Base-by-base conservation (phyloP, 2,888 invertebrate species). In the Chrysina gloriosa region DNA sequence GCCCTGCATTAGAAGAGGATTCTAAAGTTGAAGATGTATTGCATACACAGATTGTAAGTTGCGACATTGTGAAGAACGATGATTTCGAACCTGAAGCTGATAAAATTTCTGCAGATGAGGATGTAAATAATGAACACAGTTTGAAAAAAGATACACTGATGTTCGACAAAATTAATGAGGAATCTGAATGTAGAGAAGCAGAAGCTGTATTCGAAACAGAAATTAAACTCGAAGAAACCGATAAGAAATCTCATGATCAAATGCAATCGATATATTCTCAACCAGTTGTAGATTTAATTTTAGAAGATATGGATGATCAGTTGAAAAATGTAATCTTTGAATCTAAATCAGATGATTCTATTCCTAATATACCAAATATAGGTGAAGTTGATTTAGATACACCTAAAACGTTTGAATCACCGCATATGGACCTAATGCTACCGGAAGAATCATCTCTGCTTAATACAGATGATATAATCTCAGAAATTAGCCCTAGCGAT, bases 301-400 rank as follows among this genome's bases (percentile, higher is more conserved):
- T 61, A 3, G 56, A 56, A 42, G 58, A 42, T 42, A 61, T 61
- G 58, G 58, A 61, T 27, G 58, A 61, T 16, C 58, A 61, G 19
- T 42, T 61, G 16, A 61, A 61, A 61, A 29, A 52, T 52, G 52
- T 52, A 16, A 61, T 61, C 19, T 63, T 63, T 11, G 63, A 63
- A 4, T 48, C 63, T 19, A 63, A 63, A 48, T 63, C 48, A 2
- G 29, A 48, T 7, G 42, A 61, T 39, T 42, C 58, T 14, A 42
- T 61, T 27, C 9, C 25, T 16, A 61, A 61, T 61, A 42, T 61
- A 7, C 29, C 58, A 25, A 61, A 21, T 45, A 61, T 61, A 27
- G 19, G 27, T 7, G 58, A 61, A 16, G 58, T 61, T 11, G 27
- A 61, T 27, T 11, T 61, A 7, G 42, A 45, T 42, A 61, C 58